Base-by-base conservation (phyloP, 1,140 invertebrate species). In the Bombus waltoni region DNA sequence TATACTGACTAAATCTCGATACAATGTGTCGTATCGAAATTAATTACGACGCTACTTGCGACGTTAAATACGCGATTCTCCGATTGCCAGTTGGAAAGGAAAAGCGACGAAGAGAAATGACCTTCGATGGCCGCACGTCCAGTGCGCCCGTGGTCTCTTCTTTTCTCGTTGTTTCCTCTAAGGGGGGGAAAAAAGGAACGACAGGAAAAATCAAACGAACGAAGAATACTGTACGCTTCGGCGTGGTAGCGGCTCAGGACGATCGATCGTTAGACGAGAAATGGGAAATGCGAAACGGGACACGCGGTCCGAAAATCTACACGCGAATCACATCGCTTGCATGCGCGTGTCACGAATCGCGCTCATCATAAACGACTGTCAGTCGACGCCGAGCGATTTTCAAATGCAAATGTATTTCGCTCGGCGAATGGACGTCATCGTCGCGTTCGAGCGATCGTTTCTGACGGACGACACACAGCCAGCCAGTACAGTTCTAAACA, bases 361-460 rank as follows among this genome's bases (percentile, higher is more conserved):
- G 88, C 83, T 68, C 76, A 83, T 90, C 88, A 89, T 75, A 40
- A 62, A 28, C 81, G 88, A 80, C 78, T 87, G 88, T 84, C 88
- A 83, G 88, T 77, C 75, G 76, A 76, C 59, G 70, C 80, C 70
- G 35, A 77, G 66, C 77, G 88, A 89, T 89, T 89, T 90, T 83
- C 89, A 80, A 89, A 90, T 90, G 89, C 81, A 90, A 90, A 90
- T 90, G 88, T 87, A 75, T 89, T 87, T 90, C 85, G 73, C 40
- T 15, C 71, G 38, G 44, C 80, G 78, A 89, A 70, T 47, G 66
- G n/a, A 83, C 88, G 72, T 87, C 87, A 77, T 59, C 80, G 28
- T 83, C 87, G 80, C 70, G 81, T 87, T 70, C 83, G 65, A 75
- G 22, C 88, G 68, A 59, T 72, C 81, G 77, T 75, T 81, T 25